These are phyloP conservation scores for Alviniconcha marisindica DNA, from an alignment of 1,140 invertebrate species.

Conservation along the genomic window DNA sequence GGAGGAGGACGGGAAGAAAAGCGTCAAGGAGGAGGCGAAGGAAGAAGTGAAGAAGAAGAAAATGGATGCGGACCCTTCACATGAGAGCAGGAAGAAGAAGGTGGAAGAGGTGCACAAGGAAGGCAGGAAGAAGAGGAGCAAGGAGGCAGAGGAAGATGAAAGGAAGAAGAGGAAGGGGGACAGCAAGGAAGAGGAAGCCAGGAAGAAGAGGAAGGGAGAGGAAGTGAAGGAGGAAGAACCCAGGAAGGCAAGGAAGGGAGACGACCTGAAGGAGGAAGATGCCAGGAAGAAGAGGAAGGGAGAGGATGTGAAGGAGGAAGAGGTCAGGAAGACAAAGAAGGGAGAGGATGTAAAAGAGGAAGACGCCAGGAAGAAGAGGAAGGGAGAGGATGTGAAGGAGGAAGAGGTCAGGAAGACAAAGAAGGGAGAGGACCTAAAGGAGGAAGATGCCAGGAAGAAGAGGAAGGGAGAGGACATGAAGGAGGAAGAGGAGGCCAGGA, in stretches of 20 bases:
- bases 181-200: conserved; percentile 21
- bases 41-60: conserved; percentile 51
- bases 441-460: conserved; percentile 21
- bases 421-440: conserved; percentile 45
- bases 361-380: not conserved
- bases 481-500: not conserved
- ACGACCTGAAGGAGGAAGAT: not conserved
- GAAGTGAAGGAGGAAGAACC: conserved; percentile 7
- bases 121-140: conserved; percentile 24
- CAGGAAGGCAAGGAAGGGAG: not conserved
- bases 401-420: conserved; percentile 51
- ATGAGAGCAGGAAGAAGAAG: conserved; percentile 28
- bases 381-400: no score
- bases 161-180: conserved; percentile 9
- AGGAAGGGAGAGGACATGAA: conserved; percentile 31
- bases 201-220: conserved; percentile 28
- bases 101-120: conserved; percentile 30
- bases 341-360: no score
- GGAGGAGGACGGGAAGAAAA: conserved; percentile 36
- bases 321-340: not conserved
- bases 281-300: not conserved
- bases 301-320: not conserved
- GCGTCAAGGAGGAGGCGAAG: conserved; percentile 42
- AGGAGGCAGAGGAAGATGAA: conserved; percentile 8
- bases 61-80: conserved; percentile 45